Conservation (phyloP, 2,888 invertebrate genomes). For the Drosophila suboccidentalis region DNA sequence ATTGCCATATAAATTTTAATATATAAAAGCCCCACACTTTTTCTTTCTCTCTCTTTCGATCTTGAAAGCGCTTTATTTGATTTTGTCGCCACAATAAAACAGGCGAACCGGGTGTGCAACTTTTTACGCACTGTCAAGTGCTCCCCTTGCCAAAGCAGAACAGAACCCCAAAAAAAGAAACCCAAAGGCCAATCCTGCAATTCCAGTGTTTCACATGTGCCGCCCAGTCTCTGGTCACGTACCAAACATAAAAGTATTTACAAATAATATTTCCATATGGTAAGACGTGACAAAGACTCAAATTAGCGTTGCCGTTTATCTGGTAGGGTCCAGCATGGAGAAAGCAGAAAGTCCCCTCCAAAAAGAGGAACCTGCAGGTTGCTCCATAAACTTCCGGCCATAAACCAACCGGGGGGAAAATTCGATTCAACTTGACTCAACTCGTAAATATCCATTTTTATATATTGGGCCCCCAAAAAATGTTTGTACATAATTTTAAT, state of each 20-base stretch:
- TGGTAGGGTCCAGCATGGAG: slow-evolving; percentile 52
- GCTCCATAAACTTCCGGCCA: slow-evolving; percentile 73
- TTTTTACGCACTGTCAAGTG: slow-evolving; percentile 67
- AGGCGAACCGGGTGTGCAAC: slow-evolving; percentile 43
- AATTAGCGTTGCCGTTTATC: slow-evolving; percentile 82
- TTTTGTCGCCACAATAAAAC: slow-evolving; percentile 79
- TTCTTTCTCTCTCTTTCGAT: background rate
- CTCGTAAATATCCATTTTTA: slow-evolving; percentile 70
- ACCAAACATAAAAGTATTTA: slow-evolving; percentile 84
- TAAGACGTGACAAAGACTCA: slow-evolving; percentile 84
- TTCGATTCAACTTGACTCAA: slow-evolving; percentile 9
- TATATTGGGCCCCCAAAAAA: slow-evolving; percentile 45
- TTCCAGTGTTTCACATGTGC: slow-evolving; percentile 56
- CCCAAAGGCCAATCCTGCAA: slow-evolving; percentile 50
- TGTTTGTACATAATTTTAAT: slow-evolving; percentile 79
- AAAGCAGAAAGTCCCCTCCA: slow-evolving; percentile 28
- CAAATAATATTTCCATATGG: slow-evolving; percentile 84
- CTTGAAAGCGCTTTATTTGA: slow-evolving; percentile 74
- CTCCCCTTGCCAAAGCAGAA: background rate
- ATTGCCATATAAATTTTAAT: slow-evolving; percentile 75
- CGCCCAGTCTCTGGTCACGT: slow-evolving; percentile 79
- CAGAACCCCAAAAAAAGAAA: background rate
- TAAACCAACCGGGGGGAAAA: slow-evolving; percentile 58
- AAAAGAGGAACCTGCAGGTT: slow-evolving; percentile 58
- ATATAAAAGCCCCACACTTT: slow-evolving; percentile 60